These are phyloP conservation scores for Cinara cedri DNA, from an alignment of 2,888 invertebrate genomes.

Conservation along the genomic window DNA sequence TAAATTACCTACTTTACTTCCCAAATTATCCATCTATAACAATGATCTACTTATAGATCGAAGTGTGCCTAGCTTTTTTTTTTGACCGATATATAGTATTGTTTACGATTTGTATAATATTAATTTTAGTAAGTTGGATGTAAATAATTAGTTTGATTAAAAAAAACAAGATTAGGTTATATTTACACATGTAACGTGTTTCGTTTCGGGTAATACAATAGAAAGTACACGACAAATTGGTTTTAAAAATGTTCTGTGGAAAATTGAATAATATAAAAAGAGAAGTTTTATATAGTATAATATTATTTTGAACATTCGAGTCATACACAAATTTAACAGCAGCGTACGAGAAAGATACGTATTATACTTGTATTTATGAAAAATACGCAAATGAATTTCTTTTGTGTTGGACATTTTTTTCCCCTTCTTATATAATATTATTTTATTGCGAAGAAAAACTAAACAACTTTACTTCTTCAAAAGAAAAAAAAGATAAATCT, in stretches of 20 bases:
- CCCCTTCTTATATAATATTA: background rate
- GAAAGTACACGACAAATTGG: background rate
- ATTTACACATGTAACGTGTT: too few species aligned
- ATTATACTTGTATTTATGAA: conserved; percentile 14
- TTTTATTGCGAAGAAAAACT: background rate
- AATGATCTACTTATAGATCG: too few species aligned
- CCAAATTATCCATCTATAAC: too few species aligned
- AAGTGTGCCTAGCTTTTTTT: too few species aligned
- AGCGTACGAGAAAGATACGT: background rate
- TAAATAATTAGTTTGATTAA: background rate
- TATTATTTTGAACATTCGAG: background rate
- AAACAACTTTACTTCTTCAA: background rate
- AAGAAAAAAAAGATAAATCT: conserved; percentile 4
- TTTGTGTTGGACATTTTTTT: conserved; percentile 8
- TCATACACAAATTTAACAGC: background rate
- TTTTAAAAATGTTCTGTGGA: background rate
- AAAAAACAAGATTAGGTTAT: background rate
- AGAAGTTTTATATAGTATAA: background rate
- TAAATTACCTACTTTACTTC: too few species aligned
- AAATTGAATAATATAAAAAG: too few species aligned
- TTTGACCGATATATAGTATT: too few species aligned
- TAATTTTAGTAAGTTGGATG: background rate
- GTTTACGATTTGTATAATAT: background rate
- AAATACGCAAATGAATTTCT: background rate
- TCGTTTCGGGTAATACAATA: too few species aligned